A percentile compares a stretch with the other conserved stretches of the same genome.
Conservation (phyloP, 2,797 vertebrate genomes). For the Thaleichthys pacificus region DNA sequence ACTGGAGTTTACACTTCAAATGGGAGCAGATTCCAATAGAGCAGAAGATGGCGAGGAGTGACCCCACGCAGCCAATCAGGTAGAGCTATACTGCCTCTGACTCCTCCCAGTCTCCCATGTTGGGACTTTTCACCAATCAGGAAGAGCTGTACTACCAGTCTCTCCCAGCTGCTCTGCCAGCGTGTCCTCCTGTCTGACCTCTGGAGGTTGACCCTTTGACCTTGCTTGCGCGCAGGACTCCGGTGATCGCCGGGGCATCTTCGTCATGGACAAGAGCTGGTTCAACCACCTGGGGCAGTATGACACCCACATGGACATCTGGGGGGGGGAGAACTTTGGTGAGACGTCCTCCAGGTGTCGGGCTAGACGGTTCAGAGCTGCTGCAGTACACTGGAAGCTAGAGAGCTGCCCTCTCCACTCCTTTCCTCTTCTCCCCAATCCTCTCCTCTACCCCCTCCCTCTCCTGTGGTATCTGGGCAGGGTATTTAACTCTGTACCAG, state of each 20-base stretch:
- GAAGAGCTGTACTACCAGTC: no score
- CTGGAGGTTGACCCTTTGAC: neutral
- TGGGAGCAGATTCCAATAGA: conserved; percentile 99
- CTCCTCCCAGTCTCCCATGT: neutral
- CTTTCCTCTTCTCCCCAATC: neutral
- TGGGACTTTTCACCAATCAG: neutral
- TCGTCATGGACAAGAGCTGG: conserved; percentile 96
- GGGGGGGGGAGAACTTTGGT: conserved; percentile 99
- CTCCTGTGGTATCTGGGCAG: neutral
- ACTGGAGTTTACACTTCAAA: conserved; percentile 99
- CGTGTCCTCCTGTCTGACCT: neutral
- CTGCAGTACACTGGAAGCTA: no score
- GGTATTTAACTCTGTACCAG: neutral
- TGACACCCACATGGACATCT: conserved; percentile 99
- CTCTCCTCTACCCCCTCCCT: neutral
- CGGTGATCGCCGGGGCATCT: conserved; percentile 98
- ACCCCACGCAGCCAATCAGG: conserved; percentile 94
- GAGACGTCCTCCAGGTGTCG: conserved; percentile 53
- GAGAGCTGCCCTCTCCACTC: neutral
- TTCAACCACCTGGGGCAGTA: conserved; percentile 98
- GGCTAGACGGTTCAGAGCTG: no score
- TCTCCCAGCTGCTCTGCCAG: neutral
- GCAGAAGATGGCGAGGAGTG: conserved; percentile 94
- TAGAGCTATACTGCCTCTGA: conserved; percentile 36
- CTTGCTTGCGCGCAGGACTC: conserved; percentile 78